These are phyloP conservation scores for Odontocerum albicorne DNA, from an alignment of 2,888 invertebrate genomes.

Conservation along the genomic window DNA sequence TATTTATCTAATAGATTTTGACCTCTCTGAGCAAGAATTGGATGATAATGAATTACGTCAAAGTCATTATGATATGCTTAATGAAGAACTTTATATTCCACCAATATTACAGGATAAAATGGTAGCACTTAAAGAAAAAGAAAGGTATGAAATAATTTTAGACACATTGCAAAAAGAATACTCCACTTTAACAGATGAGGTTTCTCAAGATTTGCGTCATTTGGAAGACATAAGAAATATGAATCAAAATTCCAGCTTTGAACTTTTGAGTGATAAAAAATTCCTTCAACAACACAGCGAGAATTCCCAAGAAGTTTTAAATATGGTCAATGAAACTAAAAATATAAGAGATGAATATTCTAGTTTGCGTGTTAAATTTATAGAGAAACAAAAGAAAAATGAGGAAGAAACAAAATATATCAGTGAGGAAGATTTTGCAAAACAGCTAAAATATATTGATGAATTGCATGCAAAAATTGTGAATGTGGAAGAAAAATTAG, in stretches of 20 bases:
- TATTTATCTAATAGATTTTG: conserved; percentile 9
- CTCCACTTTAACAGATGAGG: background rate
- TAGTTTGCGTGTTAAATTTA: conserved; percentile 6
- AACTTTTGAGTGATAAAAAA: conserved; percentile 3
- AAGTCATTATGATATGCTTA: conserved; percentile 20
- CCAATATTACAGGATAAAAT: background rate
- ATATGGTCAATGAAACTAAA: conserved; percentile 23
- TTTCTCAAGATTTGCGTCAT: background rate
- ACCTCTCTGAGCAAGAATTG: background rate
- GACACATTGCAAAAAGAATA: conserved; percentile 17
- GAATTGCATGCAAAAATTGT: conserved; percentile 16
- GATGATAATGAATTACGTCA: conserved; percentile 6
- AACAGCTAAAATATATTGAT: conserved; percentile 8
- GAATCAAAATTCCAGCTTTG: conserved; percentile 7
- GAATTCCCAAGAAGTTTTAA: conserved; percentile 1
- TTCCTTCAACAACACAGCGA: background rate
- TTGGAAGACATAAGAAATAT: conserved; percentile 2
- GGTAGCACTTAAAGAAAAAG: conserved; percentile 11
- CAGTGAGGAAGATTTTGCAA: conserved; percentile 9
- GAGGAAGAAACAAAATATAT: background rate
- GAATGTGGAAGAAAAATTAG: conserved; percentile 43
- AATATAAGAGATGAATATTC: conserved; percentile 29
- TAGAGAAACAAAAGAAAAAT: conserved; percentile 8
- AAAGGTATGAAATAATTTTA: conserved; percentile 13
- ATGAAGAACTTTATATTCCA: conserved; percentile 14